These are phyloP conservation scores for Taeniopygia guttata DNA, from an alignment of 2,797 vertebrate species.

Conservation along the genomic window DNA sequence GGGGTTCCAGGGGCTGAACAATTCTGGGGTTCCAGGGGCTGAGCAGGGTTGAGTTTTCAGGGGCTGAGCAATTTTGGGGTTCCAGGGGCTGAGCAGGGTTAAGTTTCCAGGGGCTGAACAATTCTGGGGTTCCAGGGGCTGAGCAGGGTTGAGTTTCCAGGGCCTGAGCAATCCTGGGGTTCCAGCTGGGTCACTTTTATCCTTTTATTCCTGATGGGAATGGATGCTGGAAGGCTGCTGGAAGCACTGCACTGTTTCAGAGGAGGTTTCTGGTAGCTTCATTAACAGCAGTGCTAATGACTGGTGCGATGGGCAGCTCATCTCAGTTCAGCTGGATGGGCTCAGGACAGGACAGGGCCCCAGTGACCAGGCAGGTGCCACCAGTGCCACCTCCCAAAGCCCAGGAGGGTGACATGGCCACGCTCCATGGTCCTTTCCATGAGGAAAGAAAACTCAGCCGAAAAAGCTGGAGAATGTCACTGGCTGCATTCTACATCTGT, in stretches of 20 bases:
- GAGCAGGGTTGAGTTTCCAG: no score
- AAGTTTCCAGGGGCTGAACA: no score
- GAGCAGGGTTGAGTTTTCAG: no score
- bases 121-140: no score
- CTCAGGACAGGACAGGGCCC: neutral
- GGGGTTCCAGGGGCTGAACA: no score
- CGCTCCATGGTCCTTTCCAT: accelerated
- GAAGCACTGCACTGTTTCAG: neutral
- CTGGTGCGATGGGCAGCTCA: accelerated
- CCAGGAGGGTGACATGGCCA: accelerated
- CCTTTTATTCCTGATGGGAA: neutral
- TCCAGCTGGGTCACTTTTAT: no score
- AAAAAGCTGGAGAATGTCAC: neutral
- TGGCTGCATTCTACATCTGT: conserved; percentile 23
- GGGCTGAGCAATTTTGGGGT: no score
- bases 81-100: no score
- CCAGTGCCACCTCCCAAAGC: neutral
- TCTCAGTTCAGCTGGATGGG: neutral
- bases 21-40: neutral
- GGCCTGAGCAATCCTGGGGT: no score
- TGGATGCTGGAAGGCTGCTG: neutral
- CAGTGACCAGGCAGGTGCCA: neutral
- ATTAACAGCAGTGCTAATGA: neutral
- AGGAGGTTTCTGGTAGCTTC: neutral
- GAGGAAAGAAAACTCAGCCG: neutral